Percentiles rank a stretch among this genome's conserved stretches.
These are phyloP conservation scores for Salvelinus sp. DNA, from an alignment of 2,113 vertebrate species.

Conservation along the genomic window DNA sequence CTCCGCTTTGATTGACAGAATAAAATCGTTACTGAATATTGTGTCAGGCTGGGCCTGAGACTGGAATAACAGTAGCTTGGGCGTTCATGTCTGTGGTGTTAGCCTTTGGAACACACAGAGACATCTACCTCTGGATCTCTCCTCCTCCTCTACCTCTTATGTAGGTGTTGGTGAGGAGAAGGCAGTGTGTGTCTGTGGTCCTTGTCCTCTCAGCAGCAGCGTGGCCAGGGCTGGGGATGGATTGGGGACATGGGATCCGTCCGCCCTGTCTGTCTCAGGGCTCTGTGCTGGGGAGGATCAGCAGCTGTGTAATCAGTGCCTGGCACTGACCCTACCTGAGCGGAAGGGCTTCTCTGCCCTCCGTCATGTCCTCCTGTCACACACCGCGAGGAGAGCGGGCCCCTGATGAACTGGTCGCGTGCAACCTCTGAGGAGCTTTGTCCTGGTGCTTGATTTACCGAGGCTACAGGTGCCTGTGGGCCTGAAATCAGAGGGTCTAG, in stretches of 20 bases:
- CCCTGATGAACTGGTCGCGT: constrained; percentile 60
- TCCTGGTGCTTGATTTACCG: constrained; percentile 55
- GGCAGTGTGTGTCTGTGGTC: not conserved
- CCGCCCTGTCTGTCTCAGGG: constrained; percentile 52
- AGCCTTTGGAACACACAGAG: constrained; percentile 16
- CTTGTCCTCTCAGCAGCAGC: not conserved
- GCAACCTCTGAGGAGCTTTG: constrained; percentile 40
- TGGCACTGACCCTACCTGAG: constrained; percentile 61
- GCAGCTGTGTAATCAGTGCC: constrained; percentile 74
- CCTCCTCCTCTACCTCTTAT: not conserved
- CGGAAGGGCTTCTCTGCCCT: constrained; percentile 47
- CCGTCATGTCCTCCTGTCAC: constrained; percentile 57
- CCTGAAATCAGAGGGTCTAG: not conserved
- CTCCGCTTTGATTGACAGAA: constrained; percentile 62
- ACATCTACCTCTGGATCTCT: not conserved
- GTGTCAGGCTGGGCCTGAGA: constrained; percentile 55
- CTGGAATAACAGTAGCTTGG: constrained; percentile 37
- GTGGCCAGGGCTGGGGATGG: constrained; percentile 13
- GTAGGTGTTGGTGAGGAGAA: not conserved
- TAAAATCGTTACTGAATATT: constrained; percentile 61
- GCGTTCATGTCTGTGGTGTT: constrained; percentile 38
- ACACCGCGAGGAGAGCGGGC: constrained; percentile 6
- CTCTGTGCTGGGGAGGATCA: constrained; percentile 6
- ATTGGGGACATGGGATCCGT: constrained; percentile 42
- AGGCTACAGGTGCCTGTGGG: constrained; percentile 27